These are phyloP conservation scores for Enteromius viviparus DNA, from an alignment of 2,797 vertebrate species.

Conservation along the genomic window DNA sequence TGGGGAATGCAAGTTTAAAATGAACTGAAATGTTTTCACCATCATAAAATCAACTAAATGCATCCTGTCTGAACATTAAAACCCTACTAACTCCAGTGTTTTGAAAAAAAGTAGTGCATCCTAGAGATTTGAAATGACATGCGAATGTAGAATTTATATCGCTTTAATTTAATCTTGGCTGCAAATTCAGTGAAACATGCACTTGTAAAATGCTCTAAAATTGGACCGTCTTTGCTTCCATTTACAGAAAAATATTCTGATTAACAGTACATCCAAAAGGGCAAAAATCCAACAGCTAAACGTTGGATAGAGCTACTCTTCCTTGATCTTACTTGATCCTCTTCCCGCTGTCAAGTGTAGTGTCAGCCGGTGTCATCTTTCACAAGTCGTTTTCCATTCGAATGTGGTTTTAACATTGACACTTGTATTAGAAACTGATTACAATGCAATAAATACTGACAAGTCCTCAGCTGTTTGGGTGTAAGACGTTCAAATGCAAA, in stretches of 20 bases:
- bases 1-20: not conserved
- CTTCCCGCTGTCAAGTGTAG: not conserved
- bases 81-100: not conserved
- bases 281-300: not conserved
- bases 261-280: not conserved
- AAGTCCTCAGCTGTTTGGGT: not conserved
- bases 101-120: not conserved
- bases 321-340: not conserved
- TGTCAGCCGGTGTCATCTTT: not conserved
- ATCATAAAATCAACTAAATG: not conserved
- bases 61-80: not conserved
- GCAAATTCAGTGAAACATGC: conserved; percentile 6
- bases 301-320: conserved; percentile 8
- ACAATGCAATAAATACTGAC: not conserved
- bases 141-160: not conserved
- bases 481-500: conserved; percentile 8
- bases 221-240: not conserved
- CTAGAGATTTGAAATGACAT: not conserved
- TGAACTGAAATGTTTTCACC: not conserved
- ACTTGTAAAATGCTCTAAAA: not conserved
- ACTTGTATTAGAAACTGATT: not conserved
- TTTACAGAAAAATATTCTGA: not conserved
- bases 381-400: not conserved
- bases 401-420: conserved; percentile 10
- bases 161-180: not conserved